Conservation (phyloP, 2,113 vertebrate species). For the Oceanodroma tethys region DNA sequence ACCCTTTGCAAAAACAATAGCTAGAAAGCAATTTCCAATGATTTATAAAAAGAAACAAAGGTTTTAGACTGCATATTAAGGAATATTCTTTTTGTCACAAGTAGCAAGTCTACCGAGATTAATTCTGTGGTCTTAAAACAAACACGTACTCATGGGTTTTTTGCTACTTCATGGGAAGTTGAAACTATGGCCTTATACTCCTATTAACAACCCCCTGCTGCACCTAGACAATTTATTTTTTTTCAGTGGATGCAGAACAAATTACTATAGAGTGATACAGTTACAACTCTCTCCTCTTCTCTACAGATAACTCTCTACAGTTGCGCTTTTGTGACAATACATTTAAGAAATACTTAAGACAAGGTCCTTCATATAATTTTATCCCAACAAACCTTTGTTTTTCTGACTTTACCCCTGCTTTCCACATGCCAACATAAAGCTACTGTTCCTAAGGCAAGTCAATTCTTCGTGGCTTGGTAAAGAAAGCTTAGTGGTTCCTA, state of each 20-base stretch:
- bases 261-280: background rate
- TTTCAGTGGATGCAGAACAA: background rate
- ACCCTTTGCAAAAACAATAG: conserved; percentile 4
- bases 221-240: background rate
- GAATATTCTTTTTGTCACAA: background rate
- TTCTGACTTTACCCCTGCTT: background rate
- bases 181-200: background rate
- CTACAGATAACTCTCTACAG: background rate
- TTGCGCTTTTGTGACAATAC: background rate
- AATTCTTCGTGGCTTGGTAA: background rate
- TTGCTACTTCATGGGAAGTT: background rate
- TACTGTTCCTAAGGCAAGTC: background rate
- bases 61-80: background rate
- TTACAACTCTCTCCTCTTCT: background rate
- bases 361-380: background rate
- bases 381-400: background rate
- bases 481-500: background rate
- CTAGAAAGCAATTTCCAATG: background rate
- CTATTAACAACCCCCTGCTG: background rate
- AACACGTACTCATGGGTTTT: background rate
- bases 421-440: background rate
- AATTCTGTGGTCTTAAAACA: background rate
- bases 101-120: background rate
- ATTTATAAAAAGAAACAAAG: background rate
- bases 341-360: background rate